Evolutionary conservation across 1,140 invertebrate genomes (phyloP).

Genomic region (Pseudobourletiella spinata): DNA sequence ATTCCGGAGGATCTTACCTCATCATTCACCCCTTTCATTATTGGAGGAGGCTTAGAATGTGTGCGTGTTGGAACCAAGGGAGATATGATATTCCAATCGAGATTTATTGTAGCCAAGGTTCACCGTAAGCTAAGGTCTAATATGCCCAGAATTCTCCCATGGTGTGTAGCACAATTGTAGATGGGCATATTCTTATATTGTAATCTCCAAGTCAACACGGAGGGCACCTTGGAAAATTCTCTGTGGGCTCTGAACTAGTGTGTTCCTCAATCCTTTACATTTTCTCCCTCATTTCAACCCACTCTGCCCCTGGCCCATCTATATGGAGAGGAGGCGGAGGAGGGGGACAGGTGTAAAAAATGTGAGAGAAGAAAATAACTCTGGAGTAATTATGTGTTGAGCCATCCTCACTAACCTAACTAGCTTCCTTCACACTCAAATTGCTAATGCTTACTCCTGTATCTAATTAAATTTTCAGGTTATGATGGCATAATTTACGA

Average conservation of each 20-base stretch:
- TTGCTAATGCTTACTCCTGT: constrained; percentile 5
- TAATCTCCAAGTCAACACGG: too few species aligned
- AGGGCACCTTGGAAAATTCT: too few species aligned
- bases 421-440: not conserved
- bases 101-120: constrained; percentile 23
- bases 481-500: constrained; percentile 9
- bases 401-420: not conserved
- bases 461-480: constrained; percentile 2
- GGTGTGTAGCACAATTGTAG: too few species aligned
- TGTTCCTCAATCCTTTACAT: too few species aligned
- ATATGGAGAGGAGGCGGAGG: too few species aligned
- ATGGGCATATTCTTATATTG: too few species aligned
- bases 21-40: constrained; percentile 7
- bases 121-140: not conserved
- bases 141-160: not conserved
- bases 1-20: too few species aligned
- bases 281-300: too few species aligned
- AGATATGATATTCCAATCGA: constrained; percentile 22
- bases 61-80: not conserved
- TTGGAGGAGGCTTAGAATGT: too few species aligned
- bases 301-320: too few species aligned
- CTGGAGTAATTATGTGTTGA: constrained; percentile 2
- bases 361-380: constrained; percentile 6
- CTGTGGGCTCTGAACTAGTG: too few species aligned
- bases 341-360: not conserved